Evolutionary conservation across 2,113 vertebrate genomes (phyloP).

Genomic region (Albula glossodonta): DNA sequence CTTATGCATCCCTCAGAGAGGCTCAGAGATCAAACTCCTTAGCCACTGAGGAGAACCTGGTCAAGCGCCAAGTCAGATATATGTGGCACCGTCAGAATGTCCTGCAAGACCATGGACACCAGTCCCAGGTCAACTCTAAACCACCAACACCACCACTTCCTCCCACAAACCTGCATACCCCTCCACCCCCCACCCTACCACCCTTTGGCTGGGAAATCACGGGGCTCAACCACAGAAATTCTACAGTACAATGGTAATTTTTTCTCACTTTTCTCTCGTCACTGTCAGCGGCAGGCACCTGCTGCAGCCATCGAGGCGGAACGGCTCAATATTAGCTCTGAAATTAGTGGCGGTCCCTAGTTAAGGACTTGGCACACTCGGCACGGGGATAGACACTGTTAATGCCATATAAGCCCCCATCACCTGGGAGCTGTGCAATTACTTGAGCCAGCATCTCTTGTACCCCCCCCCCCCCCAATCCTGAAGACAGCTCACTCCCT

Average conservation of each 20-base stretch:
- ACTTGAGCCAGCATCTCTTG: slow-evolving; percentile 63
- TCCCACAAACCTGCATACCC: slow-evolving; percentile 41
- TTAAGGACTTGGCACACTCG: slow-evolving; percentile 87
- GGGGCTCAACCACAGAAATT: slow-evolving; percentile 84
- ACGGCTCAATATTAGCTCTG: slow-evolving; percentile 92
- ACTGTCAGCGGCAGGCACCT: slow-evolving; percentile 81
- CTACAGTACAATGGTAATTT: slow-evolving; percentile 84
- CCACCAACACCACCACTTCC: slow-evolving; percentile 34
- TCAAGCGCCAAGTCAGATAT: slow-evolving; percentile 37
- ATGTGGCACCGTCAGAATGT: slow-evolving; percentile 15
- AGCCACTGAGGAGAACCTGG: slow-evolving; percentile 62
- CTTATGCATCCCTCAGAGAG: slow-evolving; percentile 11
- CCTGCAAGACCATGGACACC: background rate
- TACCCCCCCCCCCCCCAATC: slow-evolving; percentile 31
- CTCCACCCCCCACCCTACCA: slow-evolving; percentile 60
- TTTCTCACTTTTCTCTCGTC: slow-evolving; percentile 68
- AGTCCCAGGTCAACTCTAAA: slow-evolving; percentile 53
- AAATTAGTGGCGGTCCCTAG: slow-evolving; percentile 93
- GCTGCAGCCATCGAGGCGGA: slow-evolving; percentile 84
- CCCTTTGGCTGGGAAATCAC: slow-evolving; percentile 80
- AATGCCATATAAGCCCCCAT: slow-evolving; percentile 79
- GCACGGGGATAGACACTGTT: slow-evolving; percentile 70
- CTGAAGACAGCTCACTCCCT: slow-evolving; percentile 8
- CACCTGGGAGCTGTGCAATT: slow-evolving; percentile 71
- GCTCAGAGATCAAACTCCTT: slow-evolving; percentile 53